Conservation (phyloP, 2,888 invertebrate species). For the Aphidius colemani region DNA sequence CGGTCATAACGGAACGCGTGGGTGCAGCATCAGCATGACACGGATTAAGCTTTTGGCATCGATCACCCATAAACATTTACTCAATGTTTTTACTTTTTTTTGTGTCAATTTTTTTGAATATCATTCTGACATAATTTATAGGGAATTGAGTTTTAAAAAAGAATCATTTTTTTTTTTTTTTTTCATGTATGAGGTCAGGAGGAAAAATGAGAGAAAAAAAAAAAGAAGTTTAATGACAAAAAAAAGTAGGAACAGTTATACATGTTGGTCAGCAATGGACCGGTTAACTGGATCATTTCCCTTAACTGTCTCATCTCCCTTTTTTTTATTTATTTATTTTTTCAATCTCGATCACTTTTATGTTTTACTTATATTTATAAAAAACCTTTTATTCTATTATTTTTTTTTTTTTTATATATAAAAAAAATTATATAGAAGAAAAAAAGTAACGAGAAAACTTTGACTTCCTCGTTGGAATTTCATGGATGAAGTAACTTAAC, state of each 20-base stretch:
- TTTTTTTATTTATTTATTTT: background rate
- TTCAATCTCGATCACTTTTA: no score
- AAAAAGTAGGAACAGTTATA: conserved; percentile 13
- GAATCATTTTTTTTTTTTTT: background rate
- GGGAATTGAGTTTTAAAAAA: no score
- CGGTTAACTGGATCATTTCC: conserved; percentile 5
- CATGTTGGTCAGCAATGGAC: conserved; percentile 12
- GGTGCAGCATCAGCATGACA: conserved; percentile 50
- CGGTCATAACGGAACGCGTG: conserved; percentile 52
- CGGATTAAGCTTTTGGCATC: conserved; percentile 41
- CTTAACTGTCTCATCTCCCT: conserved; percentile 2
- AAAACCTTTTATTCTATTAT: no score
- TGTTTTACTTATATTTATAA: no score
- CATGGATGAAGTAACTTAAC: no score
- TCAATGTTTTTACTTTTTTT: no score
- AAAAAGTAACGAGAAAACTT: no score
- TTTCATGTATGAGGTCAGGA: conserved; percentile 9
- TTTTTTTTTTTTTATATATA: no score
- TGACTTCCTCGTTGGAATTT: no score
- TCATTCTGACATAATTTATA: conserved; percentile 21
- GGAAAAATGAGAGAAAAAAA: background rate
- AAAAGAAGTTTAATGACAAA: background rate
- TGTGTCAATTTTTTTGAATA: conserved; percentile 10
- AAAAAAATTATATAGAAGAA: no score
- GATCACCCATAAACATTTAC: no score